phyloP scores from a whole-genome alignment of 2,888 invertebrate genomes.

The Seira sanloemensis region DNA sequence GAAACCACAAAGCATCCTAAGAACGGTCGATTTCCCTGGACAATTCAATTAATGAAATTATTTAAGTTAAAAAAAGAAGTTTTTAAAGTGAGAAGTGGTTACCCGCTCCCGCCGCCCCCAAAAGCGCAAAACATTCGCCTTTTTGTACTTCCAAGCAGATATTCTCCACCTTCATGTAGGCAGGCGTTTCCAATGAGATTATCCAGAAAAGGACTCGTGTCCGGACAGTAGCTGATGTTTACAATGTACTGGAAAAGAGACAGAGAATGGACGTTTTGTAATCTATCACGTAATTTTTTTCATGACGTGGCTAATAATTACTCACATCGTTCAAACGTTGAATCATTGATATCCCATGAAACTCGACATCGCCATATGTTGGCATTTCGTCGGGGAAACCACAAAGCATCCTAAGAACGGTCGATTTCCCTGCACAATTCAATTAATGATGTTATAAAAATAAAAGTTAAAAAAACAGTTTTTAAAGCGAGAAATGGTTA shows the following conservation, averaged over 20 bases:
- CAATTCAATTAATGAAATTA: no score
- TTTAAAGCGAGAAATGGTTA: no score
- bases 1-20: constrained; percentile 35
- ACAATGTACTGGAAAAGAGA: constrained; percentile 51
- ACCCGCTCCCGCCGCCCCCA: constrained; percentile 44
- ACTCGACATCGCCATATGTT: constrained; percentile 43
- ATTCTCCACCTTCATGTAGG: constrained; percentile 24
- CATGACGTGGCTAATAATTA: no score
- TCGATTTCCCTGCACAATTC: constrained; percentile 30
- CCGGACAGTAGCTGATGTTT: constrained; percentile 90
- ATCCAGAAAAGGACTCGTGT: constrained; percentile 87
- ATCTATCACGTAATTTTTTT: no score
- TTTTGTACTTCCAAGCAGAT: constrained; percentile 41
- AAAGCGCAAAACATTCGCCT: constrained; percentile 58
- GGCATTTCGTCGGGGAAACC: constrained; percentile 23
- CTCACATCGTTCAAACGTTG: no score
- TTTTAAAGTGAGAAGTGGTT: no score
- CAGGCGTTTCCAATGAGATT: constrained; percentile 75
- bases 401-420: constrained; percentile 25
- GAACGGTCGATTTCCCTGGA: constrained; percentile 34
- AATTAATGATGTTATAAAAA: constrained; percentile 6
- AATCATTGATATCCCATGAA: constrained; percentile 22
- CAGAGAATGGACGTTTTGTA: no score
- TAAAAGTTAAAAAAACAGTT: no score
- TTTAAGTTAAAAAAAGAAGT: no score